Evolutionary conservation across 2,888 invertebrate species (phyloP), one percentile per base, ranked within the genome.

Genomic region (Synergus japonicus): DNA sequence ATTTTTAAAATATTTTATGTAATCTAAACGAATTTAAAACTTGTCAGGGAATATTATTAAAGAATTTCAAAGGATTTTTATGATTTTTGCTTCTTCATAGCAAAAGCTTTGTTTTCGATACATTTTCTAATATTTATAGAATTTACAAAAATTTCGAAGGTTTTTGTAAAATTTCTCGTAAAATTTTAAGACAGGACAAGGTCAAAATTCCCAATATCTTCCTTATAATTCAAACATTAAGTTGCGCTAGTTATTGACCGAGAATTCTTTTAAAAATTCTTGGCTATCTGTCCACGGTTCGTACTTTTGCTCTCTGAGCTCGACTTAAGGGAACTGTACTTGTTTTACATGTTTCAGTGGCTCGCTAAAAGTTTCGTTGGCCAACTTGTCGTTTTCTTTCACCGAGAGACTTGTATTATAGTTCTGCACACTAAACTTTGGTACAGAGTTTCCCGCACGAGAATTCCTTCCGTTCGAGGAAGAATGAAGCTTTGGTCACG

Each of bases 301-400:
- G 54, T 54, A 7, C 54, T n/a, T 54, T 12, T 15, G 54, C 15
- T 22, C 46, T 22, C 60, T 60, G 60, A 60, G 18, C 37, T 58
- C 54, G 8, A 12, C 66, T 63, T 7, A 69, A 29, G 54, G 10
- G 43, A 13, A 43, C n/a, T 58, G 44, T 29, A 29, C 41, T 73
- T 73, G 44, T 78, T 73, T 73, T 73, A 37, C 69, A 73, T 73
- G 69, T 73, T 73, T 73, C 69, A 73, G 49, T 49, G 37, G 46
- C 37, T 73, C n/a, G n/a, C 49, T 73, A 49, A 49, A 37, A 73
- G 29, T 54, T 49, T 73, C 54, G 29, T 49, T 54, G 69, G 49
- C 46, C 54, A n/a, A 15, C 49, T 13, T 46, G 37, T n/a, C 69
- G 12, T 60, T 60, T 60, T 60, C 22, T 60, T 22, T n/a, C 22